Base-by-base conservation (phyloP, 2,888 invertebrate genomes). In the Capitulum mitella region DNA sequence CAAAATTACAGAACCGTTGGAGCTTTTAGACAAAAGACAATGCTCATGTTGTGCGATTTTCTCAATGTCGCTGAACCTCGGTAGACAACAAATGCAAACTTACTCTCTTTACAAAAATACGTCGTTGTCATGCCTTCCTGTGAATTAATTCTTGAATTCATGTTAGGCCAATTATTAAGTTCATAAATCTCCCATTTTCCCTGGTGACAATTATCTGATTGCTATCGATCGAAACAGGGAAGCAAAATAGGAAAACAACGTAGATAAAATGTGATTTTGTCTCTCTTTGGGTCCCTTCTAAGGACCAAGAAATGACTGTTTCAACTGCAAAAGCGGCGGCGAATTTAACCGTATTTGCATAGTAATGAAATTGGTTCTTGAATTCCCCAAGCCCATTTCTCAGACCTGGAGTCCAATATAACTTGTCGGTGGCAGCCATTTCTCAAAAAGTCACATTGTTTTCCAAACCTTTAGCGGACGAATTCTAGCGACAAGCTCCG, bases 391-490 rank as follows among this genome's bases (percentile, higher is more conserved):
- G 22, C 37, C 70, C 70, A 46, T 75, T 43, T 75, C 43, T 75
- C 75, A 75, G 29, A 29, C 74, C 46, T 75, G 75, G 14, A n/a
- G 75, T 75, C 43, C 75, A 75, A 75, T 75, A 75, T 75, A 46
- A 46, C 46, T 75, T 46, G 43, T 46, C 75, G 14, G 75, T 29
- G 75, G 43, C 43, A 43, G 43, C 43, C 75, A 75, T 75, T 75
- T 75, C 46, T 75, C 75, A 75, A 46, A 74, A 75, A 75, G 75
- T 75, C 43, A 46, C 75, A 75, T 46, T 75, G 43, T 75, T 75
- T 75, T 43, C 75, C 29, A 46, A 75, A 29, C 46, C 29, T 43
- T 29, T 75, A 46, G 75, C 75, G 43, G n/a, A 22, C 26, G 46
- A 75, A 75, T 34, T n/a, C 75, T 75, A 29, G 75, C 43, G 43